phyloP scores from a whole-genome alignment of 2,888 invertebrate genomes.

The Campaea margaritaria region DNA sequence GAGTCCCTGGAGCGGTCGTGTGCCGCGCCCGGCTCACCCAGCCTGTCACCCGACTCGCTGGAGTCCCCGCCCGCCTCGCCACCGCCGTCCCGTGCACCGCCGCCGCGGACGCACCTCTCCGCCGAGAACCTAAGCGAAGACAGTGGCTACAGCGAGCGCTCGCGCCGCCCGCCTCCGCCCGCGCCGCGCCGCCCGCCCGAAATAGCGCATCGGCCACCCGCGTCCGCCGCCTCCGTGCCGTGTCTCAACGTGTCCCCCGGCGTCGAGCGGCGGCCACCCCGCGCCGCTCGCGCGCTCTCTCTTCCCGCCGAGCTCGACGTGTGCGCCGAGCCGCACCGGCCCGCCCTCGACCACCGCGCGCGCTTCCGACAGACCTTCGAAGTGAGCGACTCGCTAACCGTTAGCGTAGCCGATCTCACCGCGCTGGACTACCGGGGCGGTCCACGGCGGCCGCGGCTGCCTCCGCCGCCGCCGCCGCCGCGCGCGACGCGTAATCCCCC shows the following conservation, averaged over 20 bases:
- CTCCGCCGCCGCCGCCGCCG: constrained; percentile 70
- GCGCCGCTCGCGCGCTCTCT: constrained; percentile 76
- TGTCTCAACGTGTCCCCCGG: constrained; percentile 67
- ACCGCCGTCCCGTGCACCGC: constrained; percentile 64
- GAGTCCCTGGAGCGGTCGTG: constrained; percentile 90
- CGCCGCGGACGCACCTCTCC: constrained; percentile 85
- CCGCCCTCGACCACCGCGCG: constrained; percentile 63
- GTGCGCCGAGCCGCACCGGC: constrained; percentile 76
- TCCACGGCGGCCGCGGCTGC: constrained; percentile 69
- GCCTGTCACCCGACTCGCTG: constrained; percentile 80
- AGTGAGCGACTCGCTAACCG: constrained; percentile 81
- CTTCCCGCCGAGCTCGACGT: constrained; percentile 89
- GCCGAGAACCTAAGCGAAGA: constrained; percentile 93
- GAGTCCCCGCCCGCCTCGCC: constrained; percentile 76
- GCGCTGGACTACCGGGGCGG: constrained; percentile 84
- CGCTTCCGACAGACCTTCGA: constrained; percentile 79
- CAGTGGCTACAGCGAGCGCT: constrained; percentile 89
- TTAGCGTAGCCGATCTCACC: constrained; percentile 87
- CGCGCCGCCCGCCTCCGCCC: constrained; percentile 71
- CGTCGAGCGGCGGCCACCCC: constrained; percentile 68
- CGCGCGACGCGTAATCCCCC: constrained; percentile 54
- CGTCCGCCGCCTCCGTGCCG: constrained; percentile 74
- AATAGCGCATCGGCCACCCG: constrained; percentile 65
- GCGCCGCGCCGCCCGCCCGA: constrained; percentile 63
- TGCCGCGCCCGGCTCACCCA: constrained; percentile 75